phyloP scores from a whole-genome alignment of 1,140 invertebrate species.

The Araneus ventricosus region DNA sequence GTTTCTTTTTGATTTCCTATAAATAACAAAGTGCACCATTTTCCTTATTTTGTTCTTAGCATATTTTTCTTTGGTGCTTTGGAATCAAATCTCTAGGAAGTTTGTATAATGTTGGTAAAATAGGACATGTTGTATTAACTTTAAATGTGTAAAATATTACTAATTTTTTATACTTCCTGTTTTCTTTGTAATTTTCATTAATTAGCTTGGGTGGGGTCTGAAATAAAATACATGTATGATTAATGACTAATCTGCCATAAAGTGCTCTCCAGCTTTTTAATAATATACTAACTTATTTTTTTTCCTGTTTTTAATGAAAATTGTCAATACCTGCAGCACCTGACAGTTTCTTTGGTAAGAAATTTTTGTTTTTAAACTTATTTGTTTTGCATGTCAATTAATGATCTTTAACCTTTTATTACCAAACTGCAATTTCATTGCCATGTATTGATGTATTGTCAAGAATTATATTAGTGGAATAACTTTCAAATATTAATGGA shows the following conservation, averaged over 20 bases:
- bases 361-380: constrained; percentile 58
- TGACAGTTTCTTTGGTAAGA: constrained; percentile 99
- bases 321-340: constrained; percentile 86
- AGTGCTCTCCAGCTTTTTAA: background rate
- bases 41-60: no score
- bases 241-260: constrained; percentile 28
- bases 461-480: no score
- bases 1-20: no score
- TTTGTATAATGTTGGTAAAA: no score
- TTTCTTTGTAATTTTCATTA: background rate
- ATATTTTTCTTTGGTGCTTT: no score
- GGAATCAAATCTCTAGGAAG: no score
- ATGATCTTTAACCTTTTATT: no score
- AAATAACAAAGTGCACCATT: no score
- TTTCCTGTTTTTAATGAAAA: constrained; percentile 50
- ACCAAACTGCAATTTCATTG: no score
- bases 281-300: constrained; percentile 60
- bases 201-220: background rate
- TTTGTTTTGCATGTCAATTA: background rate
- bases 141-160: background rate
- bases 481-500: no score
- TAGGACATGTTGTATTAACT: background rate
- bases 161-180: background rate
- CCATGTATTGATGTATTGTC: no score
- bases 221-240: constrained; percentile 7